Percentiles rank a stretch among this genome's conserved stretches.
phyloP scores from a whole-genome alignment of 2,797 vertebrate species.

The Malurus splendens region DNA sequence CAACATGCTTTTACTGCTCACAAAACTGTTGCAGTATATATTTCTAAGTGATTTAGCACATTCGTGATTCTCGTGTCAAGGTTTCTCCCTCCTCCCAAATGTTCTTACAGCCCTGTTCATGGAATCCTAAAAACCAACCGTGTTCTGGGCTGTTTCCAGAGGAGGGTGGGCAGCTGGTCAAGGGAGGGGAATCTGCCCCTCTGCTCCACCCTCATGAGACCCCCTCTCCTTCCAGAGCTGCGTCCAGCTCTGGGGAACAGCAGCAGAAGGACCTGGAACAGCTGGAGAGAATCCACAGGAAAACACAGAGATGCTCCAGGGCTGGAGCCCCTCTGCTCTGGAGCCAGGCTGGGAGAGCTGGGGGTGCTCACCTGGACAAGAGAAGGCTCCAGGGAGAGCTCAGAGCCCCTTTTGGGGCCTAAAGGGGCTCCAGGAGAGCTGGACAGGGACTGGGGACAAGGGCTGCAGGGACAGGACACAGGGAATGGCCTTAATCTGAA shows the following conservation, averaged over 20 bases:
- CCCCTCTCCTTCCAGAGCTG: not conserved
- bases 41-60: not conserved
- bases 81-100: not conserved
- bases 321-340: not conserved
- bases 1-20: not conserved
- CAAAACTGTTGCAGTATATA: not conserved
- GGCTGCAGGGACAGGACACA: rapidly evolving
- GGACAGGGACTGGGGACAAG: not conserved
- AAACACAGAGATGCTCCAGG: rapidly evolving
- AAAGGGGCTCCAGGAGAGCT: not conserved
- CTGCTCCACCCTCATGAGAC: rapidly evolving
- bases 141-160: not conserved
- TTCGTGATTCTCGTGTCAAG: not conserved
- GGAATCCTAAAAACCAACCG: not conserved
- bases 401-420: not conserved
- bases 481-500: not conserved
- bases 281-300: not conserved
- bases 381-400: not conserved
- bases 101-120: not conserved
- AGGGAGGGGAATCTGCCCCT: not conserved
- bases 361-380: rapidly evolving
- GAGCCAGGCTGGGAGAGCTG: not conserved
- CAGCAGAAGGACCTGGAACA: rapidly evolving
- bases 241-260: no score
- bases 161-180: rapidly evolving